Percentiles rank a stretch among this genome's conserved stretches.
These are phyloP conservation scores for Lathamus discolor DNA, from an alignment of 2,113 vertebrate genomes.

Conservation along the genomic window DNA sequence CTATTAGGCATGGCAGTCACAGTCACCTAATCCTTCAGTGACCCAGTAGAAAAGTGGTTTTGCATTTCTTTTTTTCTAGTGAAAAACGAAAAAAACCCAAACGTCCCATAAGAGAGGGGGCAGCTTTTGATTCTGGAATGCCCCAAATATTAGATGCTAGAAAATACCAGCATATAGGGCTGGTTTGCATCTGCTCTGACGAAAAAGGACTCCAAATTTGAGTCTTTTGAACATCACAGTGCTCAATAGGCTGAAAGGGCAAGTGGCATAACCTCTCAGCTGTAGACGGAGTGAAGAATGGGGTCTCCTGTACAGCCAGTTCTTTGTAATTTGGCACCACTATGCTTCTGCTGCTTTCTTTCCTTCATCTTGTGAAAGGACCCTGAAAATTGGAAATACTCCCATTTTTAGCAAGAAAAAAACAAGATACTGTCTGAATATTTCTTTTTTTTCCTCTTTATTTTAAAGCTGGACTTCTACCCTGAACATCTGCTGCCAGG, in stretches of 20 bases:
- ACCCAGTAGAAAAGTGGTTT: background rate
- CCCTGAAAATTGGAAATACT: conserved; percentile 27
- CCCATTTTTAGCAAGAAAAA: conserved; percentile 8
- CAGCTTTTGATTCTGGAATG: background rate
- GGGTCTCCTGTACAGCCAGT: conserved; percentile 24
- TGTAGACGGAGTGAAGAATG: conserved; percentile 2
- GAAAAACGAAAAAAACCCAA: background rate
- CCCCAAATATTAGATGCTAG: background rate
- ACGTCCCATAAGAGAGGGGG: background rate
- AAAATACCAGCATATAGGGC: background rate
- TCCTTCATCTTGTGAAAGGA: conserved; percentile 36
- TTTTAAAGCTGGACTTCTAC: background rate
- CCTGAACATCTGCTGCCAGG: background rate
- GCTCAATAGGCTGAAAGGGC: conserved; percentile 12
- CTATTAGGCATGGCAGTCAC: background rate
- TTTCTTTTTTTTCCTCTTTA: background rate
- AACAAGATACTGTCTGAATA: background rate
- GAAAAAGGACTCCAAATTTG: background rate
- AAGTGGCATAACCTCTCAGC: conserved; percentile 22
- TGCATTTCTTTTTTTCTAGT: background rate
- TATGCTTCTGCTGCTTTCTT: background rate
- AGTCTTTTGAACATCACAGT: background rate
- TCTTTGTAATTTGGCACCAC: conserved; percentile 41
- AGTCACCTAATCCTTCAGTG: background rate
- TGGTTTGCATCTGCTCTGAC: background rate